These are phyloP conservation scores for Kryphioiulus occultus DNA, from an alignment of 2,888 invertebrate genomes.

Conservation along the genomic window DNA sequence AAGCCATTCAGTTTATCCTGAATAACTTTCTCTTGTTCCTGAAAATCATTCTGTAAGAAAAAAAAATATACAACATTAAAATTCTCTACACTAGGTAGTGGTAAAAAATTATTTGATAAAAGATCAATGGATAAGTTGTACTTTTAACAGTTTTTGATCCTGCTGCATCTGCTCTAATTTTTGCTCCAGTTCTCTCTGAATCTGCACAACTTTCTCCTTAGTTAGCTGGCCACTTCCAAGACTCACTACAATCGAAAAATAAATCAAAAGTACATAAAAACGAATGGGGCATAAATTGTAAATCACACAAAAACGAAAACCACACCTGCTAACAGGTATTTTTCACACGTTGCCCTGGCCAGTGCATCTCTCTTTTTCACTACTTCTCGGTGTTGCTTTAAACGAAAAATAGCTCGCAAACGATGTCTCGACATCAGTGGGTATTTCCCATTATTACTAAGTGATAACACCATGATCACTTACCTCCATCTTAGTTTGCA, in stretches of 20 bases:
- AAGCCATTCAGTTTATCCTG: constrained; percentile 28
- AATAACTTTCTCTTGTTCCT: constrained; percentile 16
- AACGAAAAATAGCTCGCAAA: background rate
- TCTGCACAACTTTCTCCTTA: background rate
- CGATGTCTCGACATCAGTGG: background rate
- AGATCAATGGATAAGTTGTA: background rate
- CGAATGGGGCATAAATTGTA: background rate
- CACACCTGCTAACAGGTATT: background rate
- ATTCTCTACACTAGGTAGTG: too few relatives aligned
- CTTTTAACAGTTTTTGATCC: background rate
- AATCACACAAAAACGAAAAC: background rate
- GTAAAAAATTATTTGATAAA: background rate
- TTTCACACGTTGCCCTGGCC: background rate
- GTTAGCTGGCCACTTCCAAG: background rate
- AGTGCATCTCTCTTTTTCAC: background rate
- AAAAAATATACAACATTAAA: background rate
- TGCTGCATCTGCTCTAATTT: background rate
- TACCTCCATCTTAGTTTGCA: constrained; percentile 44
- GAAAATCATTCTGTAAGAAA: constrained; percentile 2
- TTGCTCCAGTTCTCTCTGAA: background rate
- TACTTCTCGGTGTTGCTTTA: constrained; percentile 25
- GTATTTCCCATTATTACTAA: background rate
- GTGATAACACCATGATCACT: background rate
- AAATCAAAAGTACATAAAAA: background rate
- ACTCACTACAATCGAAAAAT: background rate